phyloP scores from a whole-genome alignment of 2,113 vertebrate species.

The Brachirus orientalis region DNA sequence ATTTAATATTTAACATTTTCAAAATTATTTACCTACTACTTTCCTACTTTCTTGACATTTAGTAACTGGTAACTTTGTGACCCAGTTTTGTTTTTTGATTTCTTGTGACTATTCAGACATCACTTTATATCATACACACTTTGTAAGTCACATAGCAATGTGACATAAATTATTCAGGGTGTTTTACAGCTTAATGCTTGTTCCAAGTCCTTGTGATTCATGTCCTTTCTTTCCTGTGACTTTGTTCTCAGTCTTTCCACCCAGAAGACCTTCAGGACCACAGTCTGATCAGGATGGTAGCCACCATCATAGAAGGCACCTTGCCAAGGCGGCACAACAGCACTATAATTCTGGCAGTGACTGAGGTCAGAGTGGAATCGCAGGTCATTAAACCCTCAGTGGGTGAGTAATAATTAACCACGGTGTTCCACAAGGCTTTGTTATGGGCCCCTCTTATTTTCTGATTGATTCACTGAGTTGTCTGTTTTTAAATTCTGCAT shows the following conservation, averaged over 20 bases:
- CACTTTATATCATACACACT: no score
- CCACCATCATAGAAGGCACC: constrained; percentile 87
- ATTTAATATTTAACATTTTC: no score
- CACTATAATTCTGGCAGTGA: constrained; percentile 90
- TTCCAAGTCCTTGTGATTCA: neutral
- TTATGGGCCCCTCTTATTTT: neutral
- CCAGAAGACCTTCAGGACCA: constrained; percentile 87
- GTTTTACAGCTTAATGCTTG: no score
- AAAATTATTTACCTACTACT: no score
- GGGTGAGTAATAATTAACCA: constrained; percentile 71
- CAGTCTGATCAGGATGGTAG: constrained; percentile 88
- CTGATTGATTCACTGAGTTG: neutral
- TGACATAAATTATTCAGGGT: no score
- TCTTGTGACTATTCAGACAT: no score
- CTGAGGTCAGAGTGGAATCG: constrained; percentile 95
- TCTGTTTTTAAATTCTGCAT: neutral
- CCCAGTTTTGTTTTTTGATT: no score
- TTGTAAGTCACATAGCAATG: no score
- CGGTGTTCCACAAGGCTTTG: constrained; percentile 36
- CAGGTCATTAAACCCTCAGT: constrained; percentile 81
- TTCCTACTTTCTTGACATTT: no score
- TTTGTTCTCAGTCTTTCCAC: constrained; percentile 86
- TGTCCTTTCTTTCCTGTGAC: constrained; percentile 1
- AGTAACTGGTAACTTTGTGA: no score
- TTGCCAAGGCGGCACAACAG: constrained; percentile 92